A percentile compares a stretch with the other conserved stretches of the same genome.
Conservation (phyloP, 2,797 vertebrate species). For the Lepidocolaptes lacrymiger region DNA sequence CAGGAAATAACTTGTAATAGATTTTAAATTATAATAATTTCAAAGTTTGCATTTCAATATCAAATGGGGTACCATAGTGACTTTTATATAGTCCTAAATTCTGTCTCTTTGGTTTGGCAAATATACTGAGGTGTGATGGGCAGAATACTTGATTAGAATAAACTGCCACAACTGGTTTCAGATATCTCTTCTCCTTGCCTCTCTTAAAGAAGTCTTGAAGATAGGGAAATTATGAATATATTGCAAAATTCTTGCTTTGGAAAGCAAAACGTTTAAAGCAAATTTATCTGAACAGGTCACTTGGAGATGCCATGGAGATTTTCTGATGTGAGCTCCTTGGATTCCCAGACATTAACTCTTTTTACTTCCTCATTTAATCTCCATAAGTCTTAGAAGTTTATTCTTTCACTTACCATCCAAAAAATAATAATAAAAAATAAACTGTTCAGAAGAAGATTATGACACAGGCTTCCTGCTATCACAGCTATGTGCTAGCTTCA, state of each 20-base stretch:
- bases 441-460: not conserved
- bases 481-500: conserved; percentile 60
- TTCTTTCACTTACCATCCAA: not conserved
- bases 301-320: not conserved
- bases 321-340: not conserved
- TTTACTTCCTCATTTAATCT: not conserved
- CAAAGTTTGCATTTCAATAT: not conserved
- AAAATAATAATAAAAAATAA: not conserved
- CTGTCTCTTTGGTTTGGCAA: not conserved
- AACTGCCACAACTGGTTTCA: not conserved
- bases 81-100: not conserved
- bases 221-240: not conserved
- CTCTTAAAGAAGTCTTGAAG: not conserved
- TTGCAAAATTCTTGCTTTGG: not conserved
- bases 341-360: not conserved
- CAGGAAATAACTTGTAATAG: not conserved
- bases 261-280: not conserved
- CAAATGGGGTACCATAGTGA: not conserved
- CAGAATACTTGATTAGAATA: not conserved
- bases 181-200: not conserved
- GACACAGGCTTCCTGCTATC: conserved; percentile 21
- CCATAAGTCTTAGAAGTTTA: not conserved
- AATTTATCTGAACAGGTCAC: not conserved
- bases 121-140: not conserved
- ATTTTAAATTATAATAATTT: not conserved